Conservation (phyloP, 2,113 vertebrate genomes). For the Oreochromis aureus region DNA sequence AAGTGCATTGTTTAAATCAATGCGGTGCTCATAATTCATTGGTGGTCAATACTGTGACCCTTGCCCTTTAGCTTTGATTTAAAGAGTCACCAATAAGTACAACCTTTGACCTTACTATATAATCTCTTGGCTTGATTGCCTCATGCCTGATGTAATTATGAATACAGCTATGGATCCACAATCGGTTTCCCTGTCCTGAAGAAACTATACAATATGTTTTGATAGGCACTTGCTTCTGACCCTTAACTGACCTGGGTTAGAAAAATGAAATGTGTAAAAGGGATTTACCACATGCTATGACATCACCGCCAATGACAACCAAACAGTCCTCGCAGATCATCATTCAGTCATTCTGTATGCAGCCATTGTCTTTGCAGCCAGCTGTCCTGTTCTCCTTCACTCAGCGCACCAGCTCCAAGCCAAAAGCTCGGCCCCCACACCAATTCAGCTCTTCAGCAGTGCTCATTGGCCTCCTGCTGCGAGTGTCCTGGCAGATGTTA, state of each 20-base stretch:
- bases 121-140: not conserved
- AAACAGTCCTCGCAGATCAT: not conserved
- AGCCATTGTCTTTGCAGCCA: not conserved
- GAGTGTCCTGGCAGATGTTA: conserved; percentile 59
- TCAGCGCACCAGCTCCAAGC: not conserved
- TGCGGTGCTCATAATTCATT: not conserved
- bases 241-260: not conserved
- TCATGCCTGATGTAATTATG: not conserved
- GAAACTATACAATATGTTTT: not conserved
- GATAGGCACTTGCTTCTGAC: not conserved
- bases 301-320: not conserved
- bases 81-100: not conserved
- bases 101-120: conserved; percentile 36
- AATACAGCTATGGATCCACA: not conserved
- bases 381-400: conserved; percentile 31
- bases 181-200: not conserved
- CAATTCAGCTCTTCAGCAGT: not conserved
- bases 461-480: conserved; percentile 3
- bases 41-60: not conserved
- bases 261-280: not conserved
- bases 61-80: not conserved
- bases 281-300: not conserved
- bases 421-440: not conserved
- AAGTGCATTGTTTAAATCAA: not conserved
- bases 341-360: not conserved